Evolutionary conservation across 2,113 vertebrate species (phyloP).

Genomic region (Rissa tridactyla): DNA sequence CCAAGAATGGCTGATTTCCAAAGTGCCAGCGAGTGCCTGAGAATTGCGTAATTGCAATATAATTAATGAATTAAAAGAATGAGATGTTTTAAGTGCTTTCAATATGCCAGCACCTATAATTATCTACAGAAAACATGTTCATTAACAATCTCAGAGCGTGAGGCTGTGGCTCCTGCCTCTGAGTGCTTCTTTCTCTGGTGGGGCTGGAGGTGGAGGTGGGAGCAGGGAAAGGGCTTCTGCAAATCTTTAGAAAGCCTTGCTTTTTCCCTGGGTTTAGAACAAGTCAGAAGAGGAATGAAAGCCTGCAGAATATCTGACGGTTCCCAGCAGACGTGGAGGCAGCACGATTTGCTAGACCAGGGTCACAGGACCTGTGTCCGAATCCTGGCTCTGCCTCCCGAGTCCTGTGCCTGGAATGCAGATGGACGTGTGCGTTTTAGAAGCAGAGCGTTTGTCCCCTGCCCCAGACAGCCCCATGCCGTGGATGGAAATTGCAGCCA

Average conservation of each 20-base stretch:
- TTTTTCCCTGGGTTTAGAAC: neutral
- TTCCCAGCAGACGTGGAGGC: neutral
- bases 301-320: neutral
- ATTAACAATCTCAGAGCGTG: constrained; percentile 67
- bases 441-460: neutral
- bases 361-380: neutral
- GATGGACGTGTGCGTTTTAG: neutral
- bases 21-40: constrained; percentile 68
- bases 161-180: constrained; percentile 33
- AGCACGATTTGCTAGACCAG: neutral
- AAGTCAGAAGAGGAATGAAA: neutral
- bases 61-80: constrained; percentile 85
- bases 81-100: constrained; percentile 82
- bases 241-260: neutral
- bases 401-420: neutral
- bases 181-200: neutral
- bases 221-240: neutral
- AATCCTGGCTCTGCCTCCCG: neutral
- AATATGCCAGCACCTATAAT: constrained; percentile 79
- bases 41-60: constrained; percentile 78
- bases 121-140: constrained; percentile 78
- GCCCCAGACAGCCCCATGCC: neutral
- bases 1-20: constrained; percentile 73
- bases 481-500: neutral
- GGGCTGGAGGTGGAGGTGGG: neutral